Evolutionary conservation across 1,140 invertebrate genomes (phyloP).

Genomic region (Stegodyphus mimosarum): DNA sequence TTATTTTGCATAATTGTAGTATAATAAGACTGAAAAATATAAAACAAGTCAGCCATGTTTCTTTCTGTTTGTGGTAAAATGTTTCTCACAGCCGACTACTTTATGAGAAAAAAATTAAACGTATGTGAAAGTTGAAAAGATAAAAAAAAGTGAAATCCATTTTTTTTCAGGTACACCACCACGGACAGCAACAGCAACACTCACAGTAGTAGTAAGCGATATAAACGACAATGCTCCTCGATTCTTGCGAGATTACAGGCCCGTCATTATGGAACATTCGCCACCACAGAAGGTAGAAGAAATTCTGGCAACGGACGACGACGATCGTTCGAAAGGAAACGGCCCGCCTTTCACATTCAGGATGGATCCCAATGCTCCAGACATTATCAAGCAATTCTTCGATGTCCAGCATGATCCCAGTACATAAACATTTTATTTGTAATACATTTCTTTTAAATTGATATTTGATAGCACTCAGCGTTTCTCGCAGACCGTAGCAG

Average conservation of each 20-base stretch:
- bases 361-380: constrained; percentile 91
- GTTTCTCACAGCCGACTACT: no score
- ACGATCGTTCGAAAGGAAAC: constrained; percentile 93
- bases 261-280: constrained; percentile 87
- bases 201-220: constrained; percentile 94
- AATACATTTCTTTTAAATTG: no score
- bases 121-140: no score
- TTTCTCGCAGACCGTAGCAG: no score
- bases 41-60: no score
- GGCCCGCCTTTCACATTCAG: constrained; percentile 95
- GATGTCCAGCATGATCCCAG: constrained; percentile 74
- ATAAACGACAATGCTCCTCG: constrained; percentile 87
- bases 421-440: not conserved
- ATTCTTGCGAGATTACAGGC: constrained; percentile 83
- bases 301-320: constrained; percentile 94
- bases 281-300: constrained; percentile 90
- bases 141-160: no score
- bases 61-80: no score
- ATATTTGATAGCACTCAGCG: no score
- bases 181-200: constrained; percentile 93
- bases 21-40: no score
- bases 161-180: constrained; percentile 73
- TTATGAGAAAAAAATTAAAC: no score
- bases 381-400: constrained; percentile 91
- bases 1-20: no score